Conservation (phyloP, 53 echinoderm and acorn worm species). For the Antedon mediterranea region DNA sequence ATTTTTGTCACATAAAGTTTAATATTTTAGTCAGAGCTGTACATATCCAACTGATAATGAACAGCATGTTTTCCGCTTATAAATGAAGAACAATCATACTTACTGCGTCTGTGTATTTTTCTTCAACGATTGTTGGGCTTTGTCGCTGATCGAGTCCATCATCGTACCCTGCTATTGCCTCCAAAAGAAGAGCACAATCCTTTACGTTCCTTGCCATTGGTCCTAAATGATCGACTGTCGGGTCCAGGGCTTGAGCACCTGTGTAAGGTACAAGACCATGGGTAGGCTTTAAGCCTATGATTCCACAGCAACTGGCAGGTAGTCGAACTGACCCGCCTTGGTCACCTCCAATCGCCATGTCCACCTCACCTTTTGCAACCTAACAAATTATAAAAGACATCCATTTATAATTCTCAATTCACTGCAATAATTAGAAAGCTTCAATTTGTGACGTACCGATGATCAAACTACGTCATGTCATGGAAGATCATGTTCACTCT, state of each 20-base stretch:
- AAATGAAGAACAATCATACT: neutral
- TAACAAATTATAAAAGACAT: neutral
- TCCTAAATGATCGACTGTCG: slow-evolving; percentile 42
- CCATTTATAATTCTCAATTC: no score
- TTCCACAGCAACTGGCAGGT: slow-evolving; percentile 49
- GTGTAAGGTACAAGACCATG: slow-evolving; percentile 62
- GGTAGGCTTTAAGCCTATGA: slow-evolving; percentile 57
- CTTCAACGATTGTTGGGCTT: neutral
- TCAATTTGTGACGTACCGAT: no score
- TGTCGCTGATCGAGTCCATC: slow-evolving; percentile 24
- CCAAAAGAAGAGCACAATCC: slow-evolving; percentile 64
- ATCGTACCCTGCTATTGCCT: slow-evolving; percentile 47
- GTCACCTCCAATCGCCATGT: slow-evolving; percentile 66
- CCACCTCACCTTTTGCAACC: slow-evolving; percentile 53
- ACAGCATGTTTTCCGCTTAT: neutral
- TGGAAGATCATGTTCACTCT: no score
- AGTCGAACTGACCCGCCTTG: slow-evolving; percentile 59
- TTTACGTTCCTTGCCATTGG: slow-evolving; percentile 51
- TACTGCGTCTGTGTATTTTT: slow-evolving; percentile 27
- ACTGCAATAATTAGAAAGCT: no score
- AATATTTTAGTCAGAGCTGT: no score
- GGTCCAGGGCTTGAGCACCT: slow-evolving; percentile 40
- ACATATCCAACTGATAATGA: no score
- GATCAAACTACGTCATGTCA: no score
- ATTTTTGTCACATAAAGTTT: no score